phyloP scores from a whole-genome alignment of 2,797 vertebrate species.

The Babyrousa celebensis region DNA sequence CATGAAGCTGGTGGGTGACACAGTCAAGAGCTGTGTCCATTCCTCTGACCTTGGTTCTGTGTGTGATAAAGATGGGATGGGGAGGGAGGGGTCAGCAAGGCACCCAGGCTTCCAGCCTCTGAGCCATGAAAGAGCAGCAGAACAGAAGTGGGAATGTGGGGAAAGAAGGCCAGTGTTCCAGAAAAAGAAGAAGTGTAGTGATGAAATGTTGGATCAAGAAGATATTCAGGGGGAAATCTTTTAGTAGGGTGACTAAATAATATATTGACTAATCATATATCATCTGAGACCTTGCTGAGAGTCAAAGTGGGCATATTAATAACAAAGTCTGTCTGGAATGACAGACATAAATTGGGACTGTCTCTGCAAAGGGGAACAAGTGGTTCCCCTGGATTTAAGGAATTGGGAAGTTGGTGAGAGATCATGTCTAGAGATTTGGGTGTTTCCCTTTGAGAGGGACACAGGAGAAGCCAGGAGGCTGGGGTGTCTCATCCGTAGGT shows the following conservation, averaged over 20 bases:
- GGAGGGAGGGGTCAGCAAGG: background rate
- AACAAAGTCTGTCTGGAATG: background rate
- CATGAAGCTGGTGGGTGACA: background rate
- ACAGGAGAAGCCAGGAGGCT: background rate
- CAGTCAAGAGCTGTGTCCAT: background rate
- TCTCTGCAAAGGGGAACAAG: background rate
- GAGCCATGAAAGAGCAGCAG: background rate
- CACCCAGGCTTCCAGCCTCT: background rate
- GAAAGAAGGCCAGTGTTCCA: background rate
- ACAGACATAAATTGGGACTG: background rate
- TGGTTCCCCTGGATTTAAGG: background rate
- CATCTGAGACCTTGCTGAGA: background rate
- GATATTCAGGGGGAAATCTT: background rate
- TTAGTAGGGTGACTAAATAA: background rate
- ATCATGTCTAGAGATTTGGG: background rate
- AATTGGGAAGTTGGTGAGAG: background rate
- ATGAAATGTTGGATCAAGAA: background rate
- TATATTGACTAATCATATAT: background rate
- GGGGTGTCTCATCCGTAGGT: background rate
- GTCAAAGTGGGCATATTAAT: background rate
- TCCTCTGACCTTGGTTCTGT: background rate
- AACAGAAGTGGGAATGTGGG: background rate
- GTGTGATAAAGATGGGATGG: too few species aligned
- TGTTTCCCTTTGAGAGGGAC: background rate
- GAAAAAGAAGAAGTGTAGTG: constrained; percentile 22